Conservation (phyloP, 1,140 invertebrate genomes). For the Drosophila bocqueti region DNA sequence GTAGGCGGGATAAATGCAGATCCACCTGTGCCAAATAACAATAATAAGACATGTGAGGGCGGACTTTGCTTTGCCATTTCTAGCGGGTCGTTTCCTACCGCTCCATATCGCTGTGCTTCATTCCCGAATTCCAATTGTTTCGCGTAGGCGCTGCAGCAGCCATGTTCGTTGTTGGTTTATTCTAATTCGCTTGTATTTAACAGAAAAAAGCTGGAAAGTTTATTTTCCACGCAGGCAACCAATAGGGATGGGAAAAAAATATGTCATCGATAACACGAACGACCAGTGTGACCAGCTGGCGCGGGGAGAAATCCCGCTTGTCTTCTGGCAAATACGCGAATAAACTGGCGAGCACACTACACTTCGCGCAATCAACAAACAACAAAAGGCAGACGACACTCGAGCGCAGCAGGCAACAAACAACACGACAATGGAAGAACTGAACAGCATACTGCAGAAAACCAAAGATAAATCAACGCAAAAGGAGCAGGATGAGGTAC, state of each 20-base stretch:
- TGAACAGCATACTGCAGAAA: constrained; percentile 80
- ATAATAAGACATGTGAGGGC: constrained; percentile 45
- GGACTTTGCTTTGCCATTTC: constrained; percentile 40
- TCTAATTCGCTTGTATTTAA: constrained; percentile 2
- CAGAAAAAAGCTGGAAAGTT: constrained; percentile 27
- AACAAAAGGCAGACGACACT: constrained; percentile 12
- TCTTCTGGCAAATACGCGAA: neutral
- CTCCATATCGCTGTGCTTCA: constrained; percentile 88
- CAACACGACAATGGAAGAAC: constrained; percentile 75
- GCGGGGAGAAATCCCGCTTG: neutral
- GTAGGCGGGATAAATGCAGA: constrained; percentile 98
- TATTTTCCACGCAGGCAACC: constrained; percentile 76
- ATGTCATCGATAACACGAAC: constrained; percentile 8
- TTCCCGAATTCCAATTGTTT: constrained; percentile 87
- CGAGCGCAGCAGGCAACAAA: constrained; percentile 10
- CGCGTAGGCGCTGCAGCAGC: constrained; percentile 81
- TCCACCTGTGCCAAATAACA: constrained; percentile 90
- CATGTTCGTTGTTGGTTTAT: constrained; percentile 62
- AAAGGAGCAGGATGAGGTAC: constrained; percentile 84
- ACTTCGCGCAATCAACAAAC: constrained; percentile 7
- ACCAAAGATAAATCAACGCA: constrained; percentile 84
- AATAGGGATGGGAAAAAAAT: constrained; percentile 42
- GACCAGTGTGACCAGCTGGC: neutral
- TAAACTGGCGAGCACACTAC: neutral
- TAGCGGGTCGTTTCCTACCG: constrained; percentile 72